phyloP scores from a whole-genome alignment of 2,888 invertebrate genomes.

The Dynastes tityus region DNA sequence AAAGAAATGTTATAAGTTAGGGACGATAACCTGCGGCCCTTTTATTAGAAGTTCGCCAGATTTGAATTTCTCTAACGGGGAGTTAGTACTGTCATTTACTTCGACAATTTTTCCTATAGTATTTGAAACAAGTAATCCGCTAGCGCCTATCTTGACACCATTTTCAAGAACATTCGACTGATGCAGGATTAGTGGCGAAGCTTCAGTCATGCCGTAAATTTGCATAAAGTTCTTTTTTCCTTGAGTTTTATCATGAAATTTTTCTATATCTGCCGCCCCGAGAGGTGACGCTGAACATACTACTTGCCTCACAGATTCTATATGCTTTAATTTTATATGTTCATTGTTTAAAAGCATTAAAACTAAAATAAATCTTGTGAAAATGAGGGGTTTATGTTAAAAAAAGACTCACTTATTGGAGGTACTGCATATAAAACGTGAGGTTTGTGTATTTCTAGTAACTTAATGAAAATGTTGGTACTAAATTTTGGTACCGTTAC shows the following conservation, averaged over 20 bases:
- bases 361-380: conserved; percentile 52
- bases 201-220: conserved; percentile 81
- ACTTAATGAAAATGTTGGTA: conserved; percentile 55
- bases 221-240: conserved; percentile 58
- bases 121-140: conserved; percentile 76
- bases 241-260: conserved; percentile 60
- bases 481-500: conserved; percentile 68
- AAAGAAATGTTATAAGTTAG: neutral
- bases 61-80: conserved; percentile 62
- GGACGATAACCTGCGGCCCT: conserved; percentile 77
- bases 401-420: conserved; percentile 69
- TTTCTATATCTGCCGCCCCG: conserved; percentile 63
- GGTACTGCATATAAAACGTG: conserved; percentile 72
- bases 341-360: conserved; percentile 61
- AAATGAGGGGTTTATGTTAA: conserved; percentile 1
- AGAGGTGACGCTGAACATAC: conserved; percentile 73
- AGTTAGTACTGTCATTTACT: conserved; percentile 58
- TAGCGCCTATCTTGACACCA: conserved; percentile 63
- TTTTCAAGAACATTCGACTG: conserved; percentile 55
- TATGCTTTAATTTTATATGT: conserved; percentile 69
- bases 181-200: conserved; percentile 74
- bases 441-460: conserved; percentile 57
- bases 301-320: conserved; percentile 69
- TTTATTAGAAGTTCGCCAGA: conserved; percentile 81
- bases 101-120: conserved; percentile 78